Evolutionary conservation across 2,888 invertebrate species (phyloP), one percentile per base, ranked within the genome.

Genomic region (Troilus luridus): DNA sequence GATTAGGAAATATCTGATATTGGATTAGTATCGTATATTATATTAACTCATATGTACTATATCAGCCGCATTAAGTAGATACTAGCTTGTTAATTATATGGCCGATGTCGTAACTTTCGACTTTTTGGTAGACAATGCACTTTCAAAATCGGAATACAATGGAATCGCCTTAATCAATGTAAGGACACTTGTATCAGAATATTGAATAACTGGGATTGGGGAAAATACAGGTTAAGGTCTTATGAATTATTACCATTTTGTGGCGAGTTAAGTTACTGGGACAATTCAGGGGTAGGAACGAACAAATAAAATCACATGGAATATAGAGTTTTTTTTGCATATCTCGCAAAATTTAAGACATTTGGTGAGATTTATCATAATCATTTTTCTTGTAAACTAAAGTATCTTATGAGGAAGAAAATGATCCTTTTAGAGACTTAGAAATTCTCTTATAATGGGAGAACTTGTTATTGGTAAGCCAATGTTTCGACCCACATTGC

Each of bases 191-290:
- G 72, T 77, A 41, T 77, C 72, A 19, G 72, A 77, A 77, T 77
- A 77, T 8, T 77, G 72, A 77, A 77, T 77, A 77, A 77, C 27
- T 72, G 72, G 72, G 27, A 41, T 77, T 8, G 27, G 72, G 19
- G 41, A 77, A 41, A 77, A 77, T 77, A 41, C 27, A 24, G 72
- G 72, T 77, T 77, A 77, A 77, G 72, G 72, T 77, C 72, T 77
- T 77, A 77, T 77, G 72, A 77, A 77, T 77, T 77, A 77, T 77
- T 41, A 77, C 41, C 72, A 7, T 27, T 77, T 7, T 77, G 8
- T 77, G 6, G 27, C 2, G 41, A 77, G 72, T 21, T 41, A 8
- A 77, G 27, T 77, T 77, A 77, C 17, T 1, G 41, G 17, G 64
- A 24, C 10, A 64, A n/a, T n/a, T 64, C 64, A 11, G 24, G n/a